Evolutionary conservation across 2,888 invertebrate genomes (phyloP), one percentile per base, ranked within the genome.

Genomic region (Panopea generosa): DNA sequence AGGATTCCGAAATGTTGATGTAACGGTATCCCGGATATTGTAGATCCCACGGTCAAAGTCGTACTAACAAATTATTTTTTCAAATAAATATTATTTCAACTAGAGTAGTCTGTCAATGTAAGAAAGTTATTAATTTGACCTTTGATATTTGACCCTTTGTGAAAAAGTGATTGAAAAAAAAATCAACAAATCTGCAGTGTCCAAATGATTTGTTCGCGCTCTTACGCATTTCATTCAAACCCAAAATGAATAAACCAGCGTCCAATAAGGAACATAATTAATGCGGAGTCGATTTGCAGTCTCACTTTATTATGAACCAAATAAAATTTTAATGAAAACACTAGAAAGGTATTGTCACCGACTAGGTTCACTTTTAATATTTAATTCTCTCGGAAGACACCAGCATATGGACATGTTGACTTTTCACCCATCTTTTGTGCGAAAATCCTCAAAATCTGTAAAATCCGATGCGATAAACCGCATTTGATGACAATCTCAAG

Each of bases 391-490:
- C 6, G 6, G 6, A 33, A 33, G 33, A 33, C 33, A 33, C 11
- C 11, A 55, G 69, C 77, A 77, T 77, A 77, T 77, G 77, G 77
- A 69, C 33, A 24, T 77, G 65, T 77, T 77, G 77, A 77, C 77
- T 59, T 65, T 77, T 77, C 43, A 62, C 59, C 53, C 38, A 47
- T 7, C n/a, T 43, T 26, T 53, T 60, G 27, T 50, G 50, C 38
- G 11, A 26, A 26, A 9, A 14, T 26, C 55, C 62, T 45, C n/a
- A 9, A 71, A 71, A 57, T 29, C 71, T 56, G 63, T 63, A 61
- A 60, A 60, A 49, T 26, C 55, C 49, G 38, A 40, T 27, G 47
- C 53, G 61, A 66, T 60, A 26, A 38, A 18, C 53, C 27, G 50
- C 53, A 66, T 61, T 61, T 43, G 65, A 66, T 66, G 53, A 69